Percentiles rank a stretch among this genome's conserved stretches.
Evolutionary conservation across 2,888 invertebrate genomes (phyloP).

Genomic region (Andrena haemorrhoa): DNA sequence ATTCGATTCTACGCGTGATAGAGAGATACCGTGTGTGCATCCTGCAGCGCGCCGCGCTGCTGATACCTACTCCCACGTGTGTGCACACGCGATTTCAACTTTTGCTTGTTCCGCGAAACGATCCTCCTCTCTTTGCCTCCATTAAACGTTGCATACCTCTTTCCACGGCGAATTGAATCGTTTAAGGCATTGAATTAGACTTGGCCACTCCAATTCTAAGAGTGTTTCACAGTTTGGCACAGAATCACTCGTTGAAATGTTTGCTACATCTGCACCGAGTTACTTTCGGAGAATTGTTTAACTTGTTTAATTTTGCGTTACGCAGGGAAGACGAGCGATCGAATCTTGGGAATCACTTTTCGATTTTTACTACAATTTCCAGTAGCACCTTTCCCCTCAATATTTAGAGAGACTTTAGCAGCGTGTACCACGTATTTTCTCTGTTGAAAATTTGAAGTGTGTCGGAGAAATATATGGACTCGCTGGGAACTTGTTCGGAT

Average conservation of each 20-base stretch:
- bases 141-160: conserved; percentile 6
- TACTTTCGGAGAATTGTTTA: no score
- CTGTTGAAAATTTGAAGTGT: conserved; percentile 55
- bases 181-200: background rate
- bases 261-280: no score
- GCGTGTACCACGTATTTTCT: background rate
- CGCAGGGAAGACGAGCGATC: no score
- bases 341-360: background rate
- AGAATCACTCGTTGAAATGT: no score
- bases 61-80: conserved; percentile 34
- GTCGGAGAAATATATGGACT: conserved; percentile 58
- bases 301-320: no score
- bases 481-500: conserved; percentile 59
- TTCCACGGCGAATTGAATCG: background rate
- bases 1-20: conserved; percentile 32
- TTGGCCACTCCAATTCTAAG: no score
- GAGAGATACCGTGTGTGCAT: conserved; percentile 4
- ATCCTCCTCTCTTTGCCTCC: conserved; percentile 11
- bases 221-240: no score
- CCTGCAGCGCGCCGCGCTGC: conserved; percentile 18
- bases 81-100: conserved; percentile 14
- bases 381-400: background rate
- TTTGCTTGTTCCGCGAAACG: conserved; percentile 15
- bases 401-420: background rate
- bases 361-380: background rate